Percentiles rank a stretch among this genome's conserved stretches.
Evolutionary conservation across 2,888 invertebrate genomes (phyloP).

Genomic region (Ypsolopha scabrella): DNA sequence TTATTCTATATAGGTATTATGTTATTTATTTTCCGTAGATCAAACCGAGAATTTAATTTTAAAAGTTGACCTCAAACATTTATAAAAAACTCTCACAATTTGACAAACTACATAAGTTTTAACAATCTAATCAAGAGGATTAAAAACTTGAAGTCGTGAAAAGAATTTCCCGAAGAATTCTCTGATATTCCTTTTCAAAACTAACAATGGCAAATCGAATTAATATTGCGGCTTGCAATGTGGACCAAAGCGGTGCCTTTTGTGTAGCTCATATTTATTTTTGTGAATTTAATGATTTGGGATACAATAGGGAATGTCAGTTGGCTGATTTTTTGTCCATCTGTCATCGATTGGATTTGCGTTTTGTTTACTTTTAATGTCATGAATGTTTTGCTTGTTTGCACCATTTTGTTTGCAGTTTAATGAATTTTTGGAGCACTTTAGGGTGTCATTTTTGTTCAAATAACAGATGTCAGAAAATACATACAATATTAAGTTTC

Average conservation of each 20-base stretch:
- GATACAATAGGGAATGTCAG: neutral
- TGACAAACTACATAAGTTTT: too few relatives aligned
- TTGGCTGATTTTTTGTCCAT: conserved; percentile 2
- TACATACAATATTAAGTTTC: conserved; percentile 28
- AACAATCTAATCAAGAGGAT: too few relatives aligned
- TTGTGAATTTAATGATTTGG: conserved; percentile 2
- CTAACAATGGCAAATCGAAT: conserved; percentile 5
- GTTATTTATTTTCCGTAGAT: too few relatives aligned
- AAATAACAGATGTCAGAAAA: conserved; percentile 2
- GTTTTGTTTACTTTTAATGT: too few relatives aligned
- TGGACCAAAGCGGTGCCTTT: neutral
- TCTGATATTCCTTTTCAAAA: neutral
- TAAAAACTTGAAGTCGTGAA: too few relatives aligned
- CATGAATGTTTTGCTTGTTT: neutral
- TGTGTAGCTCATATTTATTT: conserved; percentile 1
- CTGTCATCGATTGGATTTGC: neutral
- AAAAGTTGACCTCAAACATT: too few relatives aligned
- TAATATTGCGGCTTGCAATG: neutral
- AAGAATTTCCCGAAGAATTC: neutral
- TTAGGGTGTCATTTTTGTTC: neutral
- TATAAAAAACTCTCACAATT: too few relatives aligned
- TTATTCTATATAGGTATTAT: too few relatives aligned
- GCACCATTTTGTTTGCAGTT: neutral
- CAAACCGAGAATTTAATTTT: too few relatives aligned
- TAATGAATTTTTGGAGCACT: neutral